Evolutionary conservation across 2,797 vertebrate genomes (phyloP), one percentile per base, ranked within the genome.

Genomic region (Neosilurus hyrtlii): DNA sequence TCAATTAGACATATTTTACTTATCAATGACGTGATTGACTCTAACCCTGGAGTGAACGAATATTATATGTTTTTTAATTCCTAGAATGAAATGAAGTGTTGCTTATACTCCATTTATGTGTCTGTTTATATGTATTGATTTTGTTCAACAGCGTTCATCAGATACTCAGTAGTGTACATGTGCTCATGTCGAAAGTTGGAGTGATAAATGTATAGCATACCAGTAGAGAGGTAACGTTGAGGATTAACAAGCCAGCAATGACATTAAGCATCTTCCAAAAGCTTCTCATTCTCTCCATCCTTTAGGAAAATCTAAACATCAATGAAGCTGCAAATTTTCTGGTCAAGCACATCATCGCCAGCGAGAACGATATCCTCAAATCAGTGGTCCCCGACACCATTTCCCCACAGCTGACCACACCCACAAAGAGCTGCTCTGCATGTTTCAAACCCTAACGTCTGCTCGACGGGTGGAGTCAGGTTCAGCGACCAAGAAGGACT

Each of bases 341-440:
- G 88, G 97, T 99, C 89, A 98, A 97, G 87, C 97, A 99, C 89
- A 99, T 99, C 85, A 97, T 99, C 88, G 96, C 97, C 49, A 97
- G 93, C 0, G 97, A 99, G 90, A 96, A 93, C 24, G 95, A 97
- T 89, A 93, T 97, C 84, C 90, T 96, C 88, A 96, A 95, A 86
- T 92, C 94, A 0, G 87, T 95, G 56, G 90, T 96, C 59, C 93
- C 96, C 0, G 97, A 97, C 89, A 92, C 96, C 77, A 91, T 99
- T 91, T 97, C 96, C 9, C 97, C 96, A 1, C 95, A 96, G 75
- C 91, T 97, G 66, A 85, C 94, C 81, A 89, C 96, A 0, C 83
- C 90, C 88, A 95, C 92, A 86, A 89, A 92, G 84, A 95, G 90
- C 90, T 99, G 97, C 89, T 97, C 96, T 20, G 88, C 94, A 87